Conservation (phyloP, 2,113 vertebrate genomes). For the Brevimyrus niger region DNA sequence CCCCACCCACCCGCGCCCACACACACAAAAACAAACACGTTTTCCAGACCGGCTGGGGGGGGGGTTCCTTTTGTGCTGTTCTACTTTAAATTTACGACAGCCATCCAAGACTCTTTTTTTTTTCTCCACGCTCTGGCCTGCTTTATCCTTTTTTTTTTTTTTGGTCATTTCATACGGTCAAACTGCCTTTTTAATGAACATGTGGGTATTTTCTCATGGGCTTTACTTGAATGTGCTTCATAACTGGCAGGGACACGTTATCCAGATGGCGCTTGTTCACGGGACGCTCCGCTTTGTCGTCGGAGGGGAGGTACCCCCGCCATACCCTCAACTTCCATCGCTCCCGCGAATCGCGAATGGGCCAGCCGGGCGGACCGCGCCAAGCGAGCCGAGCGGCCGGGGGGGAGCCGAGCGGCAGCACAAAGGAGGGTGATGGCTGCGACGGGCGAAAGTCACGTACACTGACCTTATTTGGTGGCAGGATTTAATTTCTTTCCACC, state of each 20-base stretch:
- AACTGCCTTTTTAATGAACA: constrained; percentile 20
- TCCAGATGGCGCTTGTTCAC: constrained; percentile 14
- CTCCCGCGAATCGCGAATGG: not conserved
- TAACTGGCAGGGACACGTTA: not conserved
- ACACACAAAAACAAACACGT: not conserved
- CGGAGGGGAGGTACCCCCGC: not conserved
- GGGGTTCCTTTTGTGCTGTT: constrained; percentile 33
- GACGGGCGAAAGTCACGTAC: not conserved
- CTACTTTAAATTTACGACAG: constrained; percentile 18
- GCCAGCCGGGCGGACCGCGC: not conserved
- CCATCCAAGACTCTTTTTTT: not conserved
- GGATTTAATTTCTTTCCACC: not conserved
- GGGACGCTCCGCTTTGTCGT: not conserved
- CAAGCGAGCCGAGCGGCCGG: not conserved
- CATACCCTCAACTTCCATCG: not conserved
- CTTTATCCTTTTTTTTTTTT: not conserved
- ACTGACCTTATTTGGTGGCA: not conserved
- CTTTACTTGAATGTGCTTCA: constrained; percentile 12
- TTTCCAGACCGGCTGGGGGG: not conserved
- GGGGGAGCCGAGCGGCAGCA: not conserved
- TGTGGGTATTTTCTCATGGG: constrained; percentile 21
- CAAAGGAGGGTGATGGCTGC: not conserved
- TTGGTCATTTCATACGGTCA: constrained; percentile 2
- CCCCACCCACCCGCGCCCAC: not conserved
- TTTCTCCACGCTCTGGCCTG: constrained; percentile 11